These are phyloP conservation scores for Nycteola revayana DNA, from an alignment of 2,888 invertebrate genomes.

Conservation along the genomic window DNA sequence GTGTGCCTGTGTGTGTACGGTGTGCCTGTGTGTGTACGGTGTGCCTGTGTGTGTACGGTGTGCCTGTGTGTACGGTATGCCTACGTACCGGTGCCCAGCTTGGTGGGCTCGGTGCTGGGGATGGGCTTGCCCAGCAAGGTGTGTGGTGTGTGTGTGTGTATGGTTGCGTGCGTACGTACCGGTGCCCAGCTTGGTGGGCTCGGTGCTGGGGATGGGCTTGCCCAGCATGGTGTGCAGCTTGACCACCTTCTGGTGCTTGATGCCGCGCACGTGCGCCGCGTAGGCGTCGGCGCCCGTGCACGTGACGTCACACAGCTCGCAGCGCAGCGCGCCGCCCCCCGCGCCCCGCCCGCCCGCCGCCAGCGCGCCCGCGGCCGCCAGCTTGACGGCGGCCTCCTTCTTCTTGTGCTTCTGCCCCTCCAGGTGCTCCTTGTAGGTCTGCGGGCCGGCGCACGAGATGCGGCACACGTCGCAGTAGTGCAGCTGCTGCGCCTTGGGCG, in stretches of 20 bases:
- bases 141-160: constrained; percentile 98
- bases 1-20: no score
- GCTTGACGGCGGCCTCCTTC: constrained; percentile 91
- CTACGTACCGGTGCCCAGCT: constrained; percentile 79
- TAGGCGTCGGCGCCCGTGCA: constrained; percentile 99
- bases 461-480: constrained; percentile 99
- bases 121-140: constrained; percentile 98
- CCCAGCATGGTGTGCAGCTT: constrained; percentile 98
- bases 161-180: constrained; percentile 79
- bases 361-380: constrained; percentile 82
- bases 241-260: constrained; percentile 98
- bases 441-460: constrained; percentile 96
- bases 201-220: constrained; percentile 97
- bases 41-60: no score
- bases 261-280: constrained; percentile 98
- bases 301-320: constrained; percentile 98
- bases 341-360: constrained; percentile 45
- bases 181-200: constrained; percentile 91
- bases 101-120: constrained; percentile 96
- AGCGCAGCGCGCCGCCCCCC: constrained; percentile 85
- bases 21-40: no score
- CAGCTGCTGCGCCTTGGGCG: constrained; percentile 95
- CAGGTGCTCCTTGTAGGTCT: constrained; percentile 91
- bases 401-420: constrained; percentile 99
- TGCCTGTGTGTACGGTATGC: no score